Base-by-base conservation (phyloP, 2,888 invertebrate species). In the Syrista parreyssii region DNA sequence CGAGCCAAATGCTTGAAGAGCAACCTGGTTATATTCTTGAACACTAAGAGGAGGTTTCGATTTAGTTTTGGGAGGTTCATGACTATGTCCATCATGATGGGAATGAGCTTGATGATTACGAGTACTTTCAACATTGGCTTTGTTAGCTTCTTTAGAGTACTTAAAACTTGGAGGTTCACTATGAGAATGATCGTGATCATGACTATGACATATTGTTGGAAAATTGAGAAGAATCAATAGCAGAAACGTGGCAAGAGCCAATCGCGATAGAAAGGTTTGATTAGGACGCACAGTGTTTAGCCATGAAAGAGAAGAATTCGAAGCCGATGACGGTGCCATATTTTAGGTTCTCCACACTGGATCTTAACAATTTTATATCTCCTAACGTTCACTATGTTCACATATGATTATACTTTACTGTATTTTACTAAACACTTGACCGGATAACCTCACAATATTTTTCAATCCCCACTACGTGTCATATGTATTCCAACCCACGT, bases 1-100 rank as follows among this genome's bases (percentile, higher is more conserved):
- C 1, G 99, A 97, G 35, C 95, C 95, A 88, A 98, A 93, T 0
- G 98, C 98, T 91, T 96, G 95, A 40, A 96, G 72, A 69, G 90
- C 84, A 11, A 92, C 88, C 83, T 85, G 89, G 71, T 79, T 75
- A 74, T 12, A 78, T 11, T 74, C 74, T 82, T 79, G 36, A 68
- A 75, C 40, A 76, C 75, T 74, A 55, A 76, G 4, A 76, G n/a
- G 31, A 75, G 76, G 75, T 76, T 82, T 79, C 55, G 78, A 73
- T 23, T 55, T 55, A 23, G 23, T 55, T 55, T 55, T 55, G 74
- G 76, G 32, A 78, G 78, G 36, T 33, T 86, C 76, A 83, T 89
- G 85, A 84, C 81, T 74, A 31, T 85, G 82, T 55, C 23, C 55
- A 55, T 55, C 6, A 34, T 82, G 72, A 23, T 81, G 76, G 32